Evolutionary conservation across 2,797 vertebrate genomes (phyloP).

Genomic region (Fistularia commersonii): DNA sequence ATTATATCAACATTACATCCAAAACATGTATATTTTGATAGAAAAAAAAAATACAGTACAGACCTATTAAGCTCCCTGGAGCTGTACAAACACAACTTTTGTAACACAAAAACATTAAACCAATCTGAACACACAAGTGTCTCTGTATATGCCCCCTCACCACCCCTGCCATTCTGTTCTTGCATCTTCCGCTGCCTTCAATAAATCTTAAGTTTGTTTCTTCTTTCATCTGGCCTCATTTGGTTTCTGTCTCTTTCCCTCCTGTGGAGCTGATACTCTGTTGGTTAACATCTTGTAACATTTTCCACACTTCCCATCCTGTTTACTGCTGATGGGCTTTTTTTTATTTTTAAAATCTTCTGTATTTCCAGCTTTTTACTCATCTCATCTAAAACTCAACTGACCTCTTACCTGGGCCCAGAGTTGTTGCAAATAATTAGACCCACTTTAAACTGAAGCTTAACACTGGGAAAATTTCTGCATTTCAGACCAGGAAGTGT

Average conservation of each 20-base stretch:
- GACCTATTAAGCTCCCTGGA: conserved; percentile 64
- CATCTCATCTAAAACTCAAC: conserved; percentile 47
- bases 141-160: conserved; percentile 63
- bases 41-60: conserved; percentile 60
- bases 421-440: neutral
- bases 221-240: conserved; percentile 71
- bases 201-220: conserved; percentile 79
- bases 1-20: conserved; percentile 83
- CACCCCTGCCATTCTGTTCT: conserved; percentile 52
- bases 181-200: conserved; percentile 72
- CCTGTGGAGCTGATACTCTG: conserved; percentile 47
- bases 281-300: conserved; percentile 63
- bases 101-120: conserved; percentile 79
- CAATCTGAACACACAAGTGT: conserved; percentile 67
- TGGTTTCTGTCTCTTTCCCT: conserved; percentile 64
- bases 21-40: conserved; percentile 90
- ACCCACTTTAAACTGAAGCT: neutral
- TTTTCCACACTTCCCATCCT: conserved; percentile 55
- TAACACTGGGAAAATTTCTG: no score
- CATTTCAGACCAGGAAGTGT: no score
- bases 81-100: conserved; percentile 65
- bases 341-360: conserved; percentile 17
- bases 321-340: conserved; percentile 48
- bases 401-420: conserved; percentile 27
- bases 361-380: conserved; percentile 54